Evolutionary conservation across 2,797 vertebrate genomes (phyloP), one percentile per base, ranked within the genome.

Genomic region (Dromococcyx pavoninus): DNA sequence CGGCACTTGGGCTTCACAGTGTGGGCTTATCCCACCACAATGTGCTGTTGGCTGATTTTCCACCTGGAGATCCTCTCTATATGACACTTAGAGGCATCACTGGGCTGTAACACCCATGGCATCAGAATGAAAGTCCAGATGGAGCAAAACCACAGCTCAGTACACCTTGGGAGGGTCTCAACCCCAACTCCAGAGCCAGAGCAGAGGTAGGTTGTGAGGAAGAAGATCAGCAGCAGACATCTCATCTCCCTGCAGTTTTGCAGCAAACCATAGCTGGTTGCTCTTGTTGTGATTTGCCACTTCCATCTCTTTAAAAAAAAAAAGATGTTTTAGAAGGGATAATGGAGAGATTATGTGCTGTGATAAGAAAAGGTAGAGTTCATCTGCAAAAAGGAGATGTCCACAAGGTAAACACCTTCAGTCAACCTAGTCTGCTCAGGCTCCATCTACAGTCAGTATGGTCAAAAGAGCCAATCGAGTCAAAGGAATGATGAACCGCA

Each of bases 291-390:
- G 11, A 44, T 39, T 41, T 66, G 21, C 39, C 22, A 32, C 10
- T 60, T 32, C 8, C 17, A 6, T 4, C 3, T 37, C 44, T 50
- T 51, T 21, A 10, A 41, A 58, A 83, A 58, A 79, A 48, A 75
- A 51, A 62, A 9, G 28, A 10, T 3, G 9, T 44, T 79, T 65
- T 39, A 57, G 64, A 27, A 57, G 25, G 50, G 58, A 48, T 41
- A 46, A 18, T 13, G 35, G 2, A 4, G 4, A 18, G 3, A 44
- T 41, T 61, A 15, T 17, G 18, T 1, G 2, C 10, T n/a, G 4
- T 17, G 18, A 5, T 1, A 22, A 35, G 53, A 58, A 77, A 83
- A 7, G 11, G 2, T 7, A 23, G 9, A 6, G 27, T 17, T 75
- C 22, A 23, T 7, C 69, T 51, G 10, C 12, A 61, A 23, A 79